Evolutionary conservation across 1,140 invertebrate genomes (phyloP), one percentile per base, ranked within the genome.

Genomic region (Propsilocerus akamusi): DNA sequence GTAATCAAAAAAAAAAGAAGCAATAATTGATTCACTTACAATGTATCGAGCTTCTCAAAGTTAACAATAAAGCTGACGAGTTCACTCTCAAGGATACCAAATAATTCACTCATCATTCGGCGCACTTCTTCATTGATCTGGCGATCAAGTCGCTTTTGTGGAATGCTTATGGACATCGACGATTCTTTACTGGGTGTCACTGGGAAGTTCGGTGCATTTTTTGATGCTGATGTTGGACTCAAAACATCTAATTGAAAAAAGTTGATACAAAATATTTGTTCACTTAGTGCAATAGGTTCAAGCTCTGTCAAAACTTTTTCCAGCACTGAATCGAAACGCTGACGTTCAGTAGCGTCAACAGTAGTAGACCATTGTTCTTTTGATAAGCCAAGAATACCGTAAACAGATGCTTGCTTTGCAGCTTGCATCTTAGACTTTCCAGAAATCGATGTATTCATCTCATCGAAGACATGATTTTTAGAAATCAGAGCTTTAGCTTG

Each of bases 211-310:
- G 59, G 14, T 58, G 55, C 55, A 59, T 59, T 12, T 63, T 65
- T 55, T 8, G 47, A 58, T 49, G 71, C 68, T 34, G 74, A 56
- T 1, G 73, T 75, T 7, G 69, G 68, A 60, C 65, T 72, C 26
- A 72, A 55, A 46, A 72, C 73, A 60, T 90, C 83, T 41, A 97
- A 70, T 62, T 93, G 86, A 60, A 98, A 93, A 69, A 97, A 98
- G 26, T 78, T 74, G 10, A 90, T 80, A 65, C 91, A 97, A 70
- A 98, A 98, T 54, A 92, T 81, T 69, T 98, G 94, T 65, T 99
- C 95, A 20, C 83, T 82, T 30, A 96, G 72, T 64, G 93, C 96
- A 52, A 94, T 78, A 23, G 86, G 87, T 63, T 96, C 91, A 47
- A 97, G 72, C 59, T 94, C 83, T 41, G 80, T 83, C 7, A 97